Percentiles rank a stretch among this genome's conserved stretches.
These are phyloP conservation scores for Elephantulus edwardii DNA, from an alignment of 2,113 vertebrate species.

Conservation along the genomic window DNA sequence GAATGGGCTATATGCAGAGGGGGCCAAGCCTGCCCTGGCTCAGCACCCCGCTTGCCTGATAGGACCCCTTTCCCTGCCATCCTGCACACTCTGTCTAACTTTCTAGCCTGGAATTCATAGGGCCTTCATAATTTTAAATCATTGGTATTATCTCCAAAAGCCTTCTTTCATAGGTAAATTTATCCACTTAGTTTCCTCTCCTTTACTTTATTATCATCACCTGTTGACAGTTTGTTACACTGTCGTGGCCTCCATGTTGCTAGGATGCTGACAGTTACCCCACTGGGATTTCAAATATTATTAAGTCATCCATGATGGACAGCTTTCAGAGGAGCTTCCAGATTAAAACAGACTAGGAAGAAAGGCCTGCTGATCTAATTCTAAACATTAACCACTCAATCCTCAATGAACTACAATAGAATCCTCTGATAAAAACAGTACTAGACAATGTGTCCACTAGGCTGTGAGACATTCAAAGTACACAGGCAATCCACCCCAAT, in stretches of 20 bases:
- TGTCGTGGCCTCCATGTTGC: background rate
- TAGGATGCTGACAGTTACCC: background rate
- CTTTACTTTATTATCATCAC: background rate
- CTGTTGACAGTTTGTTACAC: background rate
- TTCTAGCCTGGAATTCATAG: background rate
- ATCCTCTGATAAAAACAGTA: background rate
- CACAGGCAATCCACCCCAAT: too few species aligned
- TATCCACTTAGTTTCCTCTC: background rate
- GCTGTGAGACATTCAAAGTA: background rate
- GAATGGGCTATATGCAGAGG: accelerated
- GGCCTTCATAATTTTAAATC: background rate
- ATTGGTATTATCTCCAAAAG: background rate
- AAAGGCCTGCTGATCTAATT: background rate
- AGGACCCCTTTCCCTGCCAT: background rate
- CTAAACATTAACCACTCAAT: background rate
- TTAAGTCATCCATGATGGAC: background rate
- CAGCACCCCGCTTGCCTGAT: background rate
- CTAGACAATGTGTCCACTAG: background rate
- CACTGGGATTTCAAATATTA: background rate
- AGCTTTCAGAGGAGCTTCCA: background rate
- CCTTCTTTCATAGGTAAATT: background rate
- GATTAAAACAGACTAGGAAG: background rate
- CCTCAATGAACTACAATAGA: background rate
- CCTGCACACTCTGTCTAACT: background rate
- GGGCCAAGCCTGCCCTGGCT: too few species aligned